phyloP scores from a whole-genome alignment of 2,888 invertebrate genomes.

The Schrankia costaestrigalis region DNA sequence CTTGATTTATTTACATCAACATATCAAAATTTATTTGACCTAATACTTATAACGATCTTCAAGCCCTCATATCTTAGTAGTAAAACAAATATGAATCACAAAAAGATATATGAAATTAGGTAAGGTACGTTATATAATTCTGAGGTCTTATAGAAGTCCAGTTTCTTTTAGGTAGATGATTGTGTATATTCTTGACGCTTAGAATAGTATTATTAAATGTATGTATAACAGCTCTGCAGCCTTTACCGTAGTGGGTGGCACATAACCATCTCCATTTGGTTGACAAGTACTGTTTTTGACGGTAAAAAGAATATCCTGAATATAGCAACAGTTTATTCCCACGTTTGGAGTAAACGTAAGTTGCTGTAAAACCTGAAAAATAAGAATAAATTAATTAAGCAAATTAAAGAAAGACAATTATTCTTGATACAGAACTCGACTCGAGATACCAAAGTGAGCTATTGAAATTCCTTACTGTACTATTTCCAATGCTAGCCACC shows the following conservation, averaged over 20 bases:
- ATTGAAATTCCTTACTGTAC: too few relatives aligned
- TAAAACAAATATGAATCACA: too few relatives aligned
- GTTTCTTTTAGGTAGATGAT: conserved; percentile 2
- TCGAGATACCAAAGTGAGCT: not conserved
- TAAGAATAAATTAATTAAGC: not conserved
- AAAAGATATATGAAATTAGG: too few relatives aligned
- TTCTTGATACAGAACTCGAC: not conserved
- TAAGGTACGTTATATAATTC: too few relatives aligned
- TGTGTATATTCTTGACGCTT: conserved; percentile 2
- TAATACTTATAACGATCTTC: too few relatives aligned
- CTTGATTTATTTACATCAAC: too few relatives aligned
- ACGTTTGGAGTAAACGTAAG: not conserved
- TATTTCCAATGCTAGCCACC: too few relatives aligned
- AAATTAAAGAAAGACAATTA: not conserved
- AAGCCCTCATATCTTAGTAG: too few relatives aligned
- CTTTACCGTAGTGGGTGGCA: conserved; percentile 2
- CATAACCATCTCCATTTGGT: conserved; percentile 8
- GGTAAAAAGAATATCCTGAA: conserved; percentile 11
- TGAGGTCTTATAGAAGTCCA: too few relatives aligned
- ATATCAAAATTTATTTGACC: too few relatives aligned
- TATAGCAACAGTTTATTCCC: conserved; percentile 1
- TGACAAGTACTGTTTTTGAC: not conserved
- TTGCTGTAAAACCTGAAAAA: not conserved
- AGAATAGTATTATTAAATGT: conserved; percentile 7
- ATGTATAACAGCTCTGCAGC: conserved; percentile 5